Percentiles rank a stretch among this genome's conserved stretches.
These are phyloP conservation scores for Melanchra persicariae DNA, from an alignment of 2,888 invertebrate species.

Conservation along the genomic window DNA sequence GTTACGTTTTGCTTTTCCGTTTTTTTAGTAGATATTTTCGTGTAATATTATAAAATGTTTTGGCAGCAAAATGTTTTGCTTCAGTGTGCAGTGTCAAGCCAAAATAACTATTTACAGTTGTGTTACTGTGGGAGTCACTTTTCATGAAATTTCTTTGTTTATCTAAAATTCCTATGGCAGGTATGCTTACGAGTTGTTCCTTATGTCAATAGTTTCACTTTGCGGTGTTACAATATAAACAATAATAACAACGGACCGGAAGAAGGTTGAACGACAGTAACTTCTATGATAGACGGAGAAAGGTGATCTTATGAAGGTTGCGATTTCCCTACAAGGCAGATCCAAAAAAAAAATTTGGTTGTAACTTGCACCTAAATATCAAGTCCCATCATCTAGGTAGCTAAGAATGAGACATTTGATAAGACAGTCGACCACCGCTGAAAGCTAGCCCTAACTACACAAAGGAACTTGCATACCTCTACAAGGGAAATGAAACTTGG, in stretches of 20 bases:
- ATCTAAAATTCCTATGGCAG: background rate
- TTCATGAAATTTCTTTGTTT: background rate
- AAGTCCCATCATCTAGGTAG: background rate
- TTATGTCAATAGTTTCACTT: slow-evolving; percentile 12
- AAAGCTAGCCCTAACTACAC: slow-evolving; percentile 27
- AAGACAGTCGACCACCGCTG: slow-evolving; percentile 2
- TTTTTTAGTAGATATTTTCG: no score
- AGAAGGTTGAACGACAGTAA: slow-evolving; percentile 7
- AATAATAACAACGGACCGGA: background rate
- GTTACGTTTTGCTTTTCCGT: no score
- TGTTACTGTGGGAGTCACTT: background rate
- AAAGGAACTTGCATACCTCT: slow-evolving; percentile 12
- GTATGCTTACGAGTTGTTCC: background rate
- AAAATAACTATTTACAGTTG: background rate
- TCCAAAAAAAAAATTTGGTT: no score
- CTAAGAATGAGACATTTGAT: slow-evolving; percentile 9
- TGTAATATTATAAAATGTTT: no score
- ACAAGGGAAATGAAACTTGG: background rate
- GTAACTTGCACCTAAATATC: background rate
- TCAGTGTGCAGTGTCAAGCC: background rate
- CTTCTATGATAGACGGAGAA: background rate
- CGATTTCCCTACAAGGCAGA: no score
- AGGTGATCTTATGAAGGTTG: background rate
- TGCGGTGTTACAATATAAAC: slow-evolving; percentile 5
- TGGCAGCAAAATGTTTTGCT: background rate